Evolutionary conservation across 2,888 invertebrate species (phyloP).

Genomic region (Polyploca ridens): DNA sequence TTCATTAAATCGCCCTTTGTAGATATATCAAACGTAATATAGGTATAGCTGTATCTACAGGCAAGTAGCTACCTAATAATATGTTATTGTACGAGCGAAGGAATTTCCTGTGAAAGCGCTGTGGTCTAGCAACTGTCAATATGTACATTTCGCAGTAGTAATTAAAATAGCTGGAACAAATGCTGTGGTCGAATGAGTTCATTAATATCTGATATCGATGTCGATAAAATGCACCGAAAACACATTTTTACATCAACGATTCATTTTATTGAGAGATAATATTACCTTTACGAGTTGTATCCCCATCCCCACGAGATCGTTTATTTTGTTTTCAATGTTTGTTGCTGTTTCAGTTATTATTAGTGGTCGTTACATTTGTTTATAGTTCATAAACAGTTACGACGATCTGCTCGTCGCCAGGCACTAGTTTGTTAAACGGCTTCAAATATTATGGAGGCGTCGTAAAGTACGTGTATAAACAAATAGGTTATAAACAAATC

Average conservation of each 20-base stretch:
- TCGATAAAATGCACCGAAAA: constrained; percentile 71
- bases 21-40: background rate
- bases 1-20: background rate
- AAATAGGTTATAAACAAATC: constrained; percentile 70
- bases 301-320: constrained; percentile 64
- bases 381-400: constrained; percentile 80
- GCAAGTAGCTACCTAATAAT: background rate
- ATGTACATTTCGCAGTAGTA: constrained; percentile 23
- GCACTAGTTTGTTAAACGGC: constrained; percentile 75
- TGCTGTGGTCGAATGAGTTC: constrained; percentile 57
- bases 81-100: constrained; percentile 4
- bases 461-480: constrained; percentile 66
- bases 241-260: constrained; percentile 73
- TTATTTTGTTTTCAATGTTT: constrained; percentile 79
- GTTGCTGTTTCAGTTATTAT: constrained; percentile 82
- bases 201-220: constrained; percentile 62
- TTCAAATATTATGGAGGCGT: constrained; percentile 66
- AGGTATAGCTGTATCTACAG: background rate
- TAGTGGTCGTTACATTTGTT: constrained; percentile 81
- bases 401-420: constrained; percentile 77
- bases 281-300: constrained; percentile 79
- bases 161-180: constrained; percentile 48
- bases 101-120: constrained; percentile 9
- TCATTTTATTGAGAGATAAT: constrained; percentile 82
- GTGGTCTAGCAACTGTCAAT: constrained; percentile 10